Conservation (phyloP, 2,888 invertebrate genomes). For the Hirtodrosophila duncani region DNA sequence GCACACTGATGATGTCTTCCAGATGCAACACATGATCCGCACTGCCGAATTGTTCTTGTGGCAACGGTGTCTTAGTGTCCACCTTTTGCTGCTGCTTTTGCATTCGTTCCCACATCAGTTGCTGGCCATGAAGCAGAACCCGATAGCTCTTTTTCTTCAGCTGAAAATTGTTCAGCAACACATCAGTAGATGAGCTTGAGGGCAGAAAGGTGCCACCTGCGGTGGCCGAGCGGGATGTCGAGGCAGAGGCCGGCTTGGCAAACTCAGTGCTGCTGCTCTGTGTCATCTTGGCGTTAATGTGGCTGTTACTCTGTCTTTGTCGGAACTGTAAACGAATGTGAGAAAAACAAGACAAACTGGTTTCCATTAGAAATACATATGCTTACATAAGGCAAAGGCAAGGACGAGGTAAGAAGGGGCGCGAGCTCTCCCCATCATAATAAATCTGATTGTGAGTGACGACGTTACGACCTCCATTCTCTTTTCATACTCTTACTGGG, state of each 20-base stretch:
- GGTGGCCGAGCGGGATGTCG: conserved; percentile 3
- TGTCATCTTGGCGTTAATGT: conserved; percentile 50
- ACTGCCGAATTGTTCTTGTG: conserved; percentile 6
- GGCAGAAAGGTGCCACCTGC: too few relatives aligned
- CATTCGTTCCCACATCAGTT: conserved; percentile 82
- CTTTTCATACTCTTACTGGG: too few relatives aligned
- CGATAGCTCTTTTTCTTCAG: conserved; percentile 82
- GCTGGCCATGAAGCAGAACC: conserved; percentile 82
- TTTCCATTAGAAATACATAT: conserved; percentile 53
- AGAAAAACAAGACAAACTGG: conserved; percentile 55
- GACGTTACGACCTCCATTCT: too few relatives aligned
- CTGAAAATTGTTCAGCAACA: conserved; percentile 80
- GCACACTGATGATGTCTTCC: conserved; percentile 63
- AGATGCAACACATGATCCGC: conserved; percentile 61
- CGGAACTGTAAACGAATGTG: conserved; percentile 11
- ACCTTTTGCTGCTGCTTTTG: conserved; percentile 32
- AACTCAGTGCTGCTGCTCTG: conserved; percentile 42
- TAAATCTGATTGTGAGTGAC: conserved; percentile 36
- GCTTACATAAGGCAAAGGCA: background rate
- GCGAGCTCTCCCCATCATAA: conserved; percentile 1
- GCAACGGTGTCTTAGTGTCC: conserved; percentile 35
- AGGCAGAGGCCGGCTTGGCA: conserved; percentile 28
- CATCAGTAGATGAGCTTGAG: conserved; percentile 62
- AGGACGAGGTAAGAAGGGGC: background rate
- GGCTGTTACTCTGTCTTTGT: conserved; percentile 21